Evolutionary conservation across 2,888 invertebrate genomes (phyloP).

Genomic region (Kuschelorhynchus macadamiae): DNA sequence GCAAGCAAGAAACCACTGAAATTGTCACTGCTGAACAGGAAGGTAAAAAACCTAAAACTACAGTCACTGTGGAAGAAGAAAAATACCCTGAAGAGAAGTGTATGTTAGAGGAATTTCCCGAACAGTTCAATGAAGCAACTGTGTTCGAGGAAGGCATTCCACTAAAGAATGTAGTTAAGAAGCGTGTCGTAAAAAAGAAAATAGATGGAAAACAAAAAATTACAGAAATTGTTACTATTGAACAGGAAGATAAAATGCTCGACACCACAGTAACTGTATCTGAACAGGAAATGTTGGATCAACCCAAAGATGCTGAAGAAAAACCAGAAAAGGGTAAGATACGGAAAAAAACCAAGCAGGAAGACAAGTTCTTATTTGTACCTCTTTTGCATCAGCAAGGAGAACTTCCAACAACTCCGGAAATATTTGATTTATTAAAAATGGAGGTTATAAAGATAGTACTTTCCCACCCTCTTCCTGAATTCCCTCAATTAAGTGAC

Average conservation of each 20-base stretch:
- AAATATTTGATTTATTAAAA: slow-evolving; percentile 61
- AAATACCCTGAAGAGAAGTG: slow-evolving; percentile 61
- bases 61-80: slow-evolving; percentile 56
- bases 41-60: slow-evolving; percentile 58
- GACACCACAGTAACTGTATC: slow-evolving; percentile 57
- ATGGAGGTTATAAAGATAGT: slow-evolving; percentile 63
- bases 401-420: slow-evolving; percentile 54
- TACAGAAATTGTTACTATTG: slow-evolving; percentile 61
- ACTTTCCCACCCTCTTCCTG: slow-evolving; percentile 58
- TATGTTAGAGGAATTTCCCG: slow-evolving; percentile 60
- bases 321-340: slow-evolving; percentile 55
- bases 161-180: slow-evolving; percentile 61
- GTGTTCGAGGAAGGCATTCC: slow-evolving; percentile 56
- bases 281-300: slow-evolving; percentile 11
- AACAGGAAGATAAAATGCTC: slow-evolving; percentile 59
- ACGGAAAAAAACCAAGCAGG: slow-evolving; percentile 57
- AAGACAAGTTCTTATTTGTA: slow-evolving; percentile 61
- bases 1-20: slow-evolving; percentile 62
- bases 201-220: slow-evolving; percentile 62
- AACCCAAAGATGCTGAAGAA: slow-evolving; percentile 42
- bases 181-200: slow-evolving; percentile 63
- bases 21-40: slow-evolving; percentile 61
- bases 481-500: slow-evolving; percentile 58
- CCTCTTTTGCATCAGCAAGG: slow-evolving; percentile 63
- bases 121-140: slow-evolving; percentile 60